Evolutionary conservation across 2,797 vertebrate genomes (phyloP).

Genomic region (Loris lydekkerianus): DNA sequence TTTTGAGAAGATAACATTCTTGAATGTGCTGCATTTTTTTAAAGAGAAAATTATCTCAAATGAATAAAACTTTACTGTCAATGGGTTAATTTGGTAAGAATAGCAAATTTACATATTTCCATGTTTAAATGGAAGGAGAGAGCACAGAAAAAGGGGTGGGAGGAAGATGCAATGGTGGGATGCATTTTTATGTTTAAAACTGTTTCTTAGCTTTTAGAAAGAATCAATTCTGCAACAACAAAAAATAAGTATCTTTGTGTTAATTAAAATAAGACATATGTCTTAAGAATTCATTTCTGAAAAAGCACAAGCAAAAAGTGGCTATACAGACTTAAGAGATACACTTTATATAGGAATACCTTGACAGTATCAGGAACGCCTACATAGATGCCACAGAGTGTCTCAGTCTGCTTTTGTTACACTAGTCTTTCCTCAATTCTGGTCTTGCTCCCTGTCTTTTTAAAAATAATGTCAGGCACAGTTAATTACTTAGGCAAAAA

Average conservation of each 20-base stretch:
- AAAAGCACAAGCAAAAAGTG: conserved; percentile 4
- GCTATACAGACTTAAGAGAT: background rate
- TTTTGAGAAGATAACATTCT: conserved; percentile 10
- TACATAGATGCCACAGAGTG: background rate
- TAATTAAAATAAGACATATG: background rate
- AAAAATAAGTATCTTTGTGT: background rate
- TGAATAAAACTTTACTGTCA: conserved; percentile 14
- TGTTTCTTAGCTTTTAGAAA: conserved; percentile 6
- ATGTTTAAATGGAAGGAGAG: background rate
- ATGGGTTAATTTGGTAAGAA: conserved; percentile 27
- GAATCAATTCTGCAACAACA: background rate
- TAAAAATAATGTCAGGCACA: background rate
- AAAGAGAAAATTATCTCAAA: background rate
- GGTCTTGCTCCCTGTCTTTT: conserved; percentile 26
- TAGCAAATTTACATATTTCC: conserved; percentile 28
- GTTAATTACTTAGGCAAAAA: conserved; percentile 8
- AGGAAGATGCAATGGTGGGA: background rate
- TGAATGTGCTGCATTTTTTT: background rate
- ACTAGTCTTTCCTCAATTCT: background rate
- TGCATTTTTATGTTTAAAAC: background rate
- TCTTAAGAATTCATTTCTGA: conserved; percentile 30
- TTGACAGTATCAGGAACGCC: background rate
- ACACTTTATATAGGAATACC: background rate
- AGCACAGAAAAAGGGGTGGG: background rate
- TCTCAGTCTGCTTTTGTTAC: background rate